Evolutionary conservation across 1,140 invertebrate genomes (phyloP).

Genomic region (Aethina tumida): DNA sequence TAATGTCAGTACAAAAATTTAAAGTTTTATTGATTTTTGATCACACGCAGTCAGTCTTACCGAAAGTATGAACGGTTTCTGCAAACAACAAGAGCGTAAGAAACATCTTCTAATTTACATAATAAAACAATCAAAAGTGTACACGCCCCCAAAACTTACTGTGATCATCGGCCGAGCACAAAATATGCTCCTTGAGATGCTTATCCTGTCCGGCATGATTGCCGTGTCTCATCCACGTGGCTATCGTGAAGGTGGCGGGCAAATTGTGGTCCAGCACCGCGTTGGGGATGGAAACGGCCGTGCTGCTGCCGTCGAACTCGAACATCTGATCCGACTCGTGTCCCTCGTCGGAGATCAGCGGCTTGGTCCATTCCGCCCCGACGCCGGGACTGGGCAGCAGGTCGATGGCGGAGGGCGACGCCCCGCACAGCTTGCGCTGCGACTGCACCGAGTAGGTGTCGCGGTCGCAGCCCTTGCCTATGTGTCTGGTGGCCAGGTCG

Average conservation of each 20-base stretch:
- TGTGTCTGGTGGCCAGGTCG: conserved; percentile 56
- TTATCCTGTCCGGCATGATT: conserved; percentile 61
- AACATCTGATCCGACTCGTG: conserved; percentile 85
- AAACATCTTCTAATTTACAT: too few species aligned
- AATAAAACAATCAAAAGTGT: too few species aligned
- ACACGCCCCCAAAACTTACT: conserved; percentile 65
- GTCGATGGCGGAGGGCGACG: conserved; percentile 55
- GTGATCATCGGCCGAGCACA: conserved; percentile 94
- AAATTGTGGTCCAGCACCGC: conserved; percentile 64
- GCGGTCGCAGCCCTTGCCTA: conserved; percentile 83
- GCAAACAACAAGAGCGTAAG: too few species aligned
- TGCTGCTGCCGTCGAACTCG: conserved; percentile 82
- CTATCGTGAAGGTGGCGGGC: conserved; percentile 74
- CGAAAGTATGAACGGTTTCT: too few species aligned
- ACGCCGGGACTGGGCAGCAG: conserved; percentile 76
- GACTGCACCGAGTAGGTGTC: conserved; percentile 84
- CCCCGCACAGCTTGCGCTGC: conserved; percentile 83
- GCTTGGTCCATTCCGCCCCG: conserved; percentile 75
- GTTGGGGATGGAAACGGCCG: conserved; percentile 75
- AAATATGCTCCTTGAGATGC: conserved; percentile 86
- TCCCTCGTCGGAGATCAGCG: conserved; percentile 82
- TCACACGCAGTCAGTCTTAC: too few species aligned
- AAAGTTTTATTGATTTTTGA: too few species aligned
- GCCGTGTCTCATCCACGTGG: conserved; percentile 88
- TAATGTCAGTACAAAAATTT: too few species aligned